Conservation (phyloP, 2,113 vertebrate species). For the Apus apus region DNA sequence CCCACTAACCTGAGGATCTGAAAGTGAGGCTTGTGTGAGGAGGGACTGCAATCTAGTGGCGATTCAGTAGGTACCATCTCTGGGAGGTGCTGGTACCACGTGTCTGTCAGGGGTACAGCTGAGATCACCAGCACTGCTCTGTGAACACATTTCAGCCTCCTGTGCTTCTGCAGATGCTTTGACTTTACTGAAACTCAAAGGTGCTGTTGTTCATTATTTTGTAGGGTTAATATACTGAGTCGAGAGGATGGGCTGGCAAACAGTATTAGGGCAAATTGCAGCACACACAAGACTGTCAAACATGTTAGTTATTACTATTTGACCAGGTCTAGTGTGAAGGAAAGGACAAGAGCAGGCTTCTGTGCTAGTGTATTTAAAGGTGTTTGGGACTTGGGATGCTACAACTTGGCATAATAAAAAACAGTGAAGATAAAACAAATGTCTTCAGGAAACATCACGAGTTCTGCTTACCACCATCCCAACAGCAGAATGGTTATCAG, state of each 20-base stretch:
- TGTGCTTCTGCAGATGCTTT: not conserved
- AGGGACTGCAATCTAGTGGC: not conserved
- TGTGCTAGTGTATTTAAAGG: not conserved
- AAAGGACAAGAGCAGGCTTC: not conserved
- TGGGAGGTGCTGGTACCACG: not conserved
- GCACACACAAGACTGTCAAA: too few species aligned
- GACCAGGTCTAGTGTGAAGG: not conserved
- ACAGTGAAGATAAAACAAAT: not conserved
- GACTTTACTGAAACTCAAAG: not conserved
- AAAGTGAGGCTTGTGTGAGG: not conserved
- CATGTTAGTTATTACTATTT: not conserved
- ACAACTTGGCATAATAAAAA: not conserved
- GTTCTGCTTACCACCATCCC: not conserved
- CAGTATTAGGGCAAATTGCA: too few species aligned
- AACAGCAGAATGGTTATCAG: not conserved
- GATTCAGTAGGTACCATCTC: too few species aligned
- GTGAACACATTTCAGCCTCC: rapidly evolving
- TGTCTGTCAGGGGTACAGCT: rapidly evolving
- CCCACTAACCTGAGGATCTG: not conserved
- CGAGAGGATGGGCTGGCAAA: not conserved
- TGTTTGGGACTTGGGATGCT: not conserved
- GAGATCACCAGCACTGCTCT: rapidly evolving
- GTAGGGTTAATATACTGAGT: rapidly evolving
- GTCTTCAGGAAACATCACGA: not conserved
- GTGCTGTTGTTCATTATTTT: not conserved